Percentiles rank a stretch among this genome's conserved stretches.
Evolutionary conservation across 2,797 vertebrate species (phyloP).

Genomic region (Ceryle rudis): DNA sequence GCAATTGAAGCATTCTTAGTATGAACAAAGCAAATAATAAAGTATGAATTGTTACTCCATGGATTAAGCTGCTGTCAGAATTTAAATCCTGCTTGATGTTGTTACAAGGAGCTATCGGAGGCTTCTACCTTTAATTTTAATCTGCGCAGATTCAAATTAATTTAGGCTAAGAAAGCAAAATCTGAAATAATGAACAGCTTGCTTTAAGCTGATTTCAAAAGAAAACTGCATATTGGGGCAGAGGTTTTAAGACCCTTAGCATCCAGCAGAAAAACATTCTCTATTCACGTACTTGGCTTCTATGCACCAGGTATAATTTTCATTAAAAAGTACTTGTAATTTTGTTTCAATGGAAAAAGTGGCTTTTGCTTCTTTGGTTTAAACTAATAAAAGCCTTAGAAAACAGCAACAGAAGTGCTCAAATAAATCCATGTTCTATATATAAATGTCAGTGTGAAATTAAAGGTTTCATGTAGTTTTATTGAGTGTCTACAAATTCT

Average conservation of each 20-base stretch:
- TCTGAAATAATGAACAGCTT: background rate
- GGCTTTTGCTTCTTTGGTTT: background rate
- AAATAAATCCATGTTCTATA: background rate
- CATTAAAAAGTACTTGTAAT: background rate
- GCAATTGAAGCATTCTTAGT: background rate
- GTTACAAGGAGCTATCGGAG: background rate
- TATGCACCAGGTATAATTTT: background rate
- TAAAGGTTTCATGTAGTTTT: background rate
- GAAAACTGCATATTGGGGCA: background rate
- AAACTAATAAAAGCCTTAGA: background rate
- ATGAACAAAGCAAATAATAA: background rate
- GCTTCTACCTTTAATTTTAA: background rate
- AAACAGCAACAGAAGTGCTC: background rate
- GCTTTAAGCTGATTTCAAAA: background rate
- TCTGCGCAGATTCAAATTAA: background rate
- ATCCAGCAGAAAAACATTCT: background rate
- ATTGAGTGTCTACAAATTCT: background rate
- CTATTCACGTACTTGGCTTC: background rate
- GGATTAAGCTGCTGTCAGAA: background rate
- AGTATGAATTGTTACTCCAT: background rate
- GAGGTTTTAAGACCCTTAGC: background rate
- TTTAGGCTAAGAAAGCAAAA: background rate
- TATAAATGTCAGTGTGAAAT: background rate
- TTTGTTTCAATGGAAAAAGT: background rate
- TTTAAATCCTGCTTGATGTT: background rate